phyloP scores from a whole-genome alignment of 1,140 invertebrate genomes.

The Rhynchophorus ferrugineus region DNA sequence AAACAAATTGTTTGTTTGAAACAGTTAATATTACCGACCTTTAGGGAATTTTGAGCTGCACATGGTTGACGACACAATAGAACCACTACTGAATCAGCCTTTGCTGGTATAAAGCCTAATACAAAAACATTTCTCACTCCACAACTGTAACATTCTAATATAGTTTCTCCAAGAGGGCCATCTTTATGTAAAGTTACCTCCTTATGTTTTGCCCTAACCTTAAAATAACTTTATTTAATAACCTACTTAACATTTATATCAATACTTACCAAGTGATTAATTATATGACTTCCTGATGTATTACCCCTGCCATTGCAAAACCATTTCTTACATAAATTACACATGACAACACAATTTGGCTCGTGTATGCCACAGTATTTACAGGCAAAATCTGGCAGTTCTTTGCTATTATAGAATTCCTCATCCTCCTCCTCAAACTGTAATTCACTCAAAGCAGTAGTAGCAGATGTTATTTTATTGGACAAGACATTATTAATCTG shows the following conservation, averaged over 20 bases:
- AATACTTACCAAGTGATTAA: constrained; percentile 80
- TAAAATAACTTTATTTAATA: constrained; percentile 9
- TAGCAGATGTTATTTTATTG: constrained; percentile 62
- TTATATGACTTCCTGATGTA: constrained; percentile 96
- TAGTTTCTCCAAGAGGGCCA: constrained; percentile 94
- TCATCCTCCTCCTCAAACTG: constrained; percentile 91
- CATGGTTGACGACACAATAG: constrained; percentile 95
- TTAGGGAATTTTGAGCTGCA: constrained; percentile 81
- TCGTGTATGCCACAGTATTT: constrained; percentile 99
- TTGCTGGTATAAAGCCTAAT: constrained; percentile 97
- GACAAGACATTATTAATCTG: constrained; percentile 66
- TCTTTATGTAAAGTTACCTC: constrained; percentile 97
- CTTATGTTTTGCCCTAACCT: constrained; percentile 91
- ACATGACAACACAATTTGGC: constrained; percentile 94
- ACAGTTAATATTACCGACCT: constrained; percentile 24
- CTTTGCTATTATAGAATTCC: constrained; percentile 79
- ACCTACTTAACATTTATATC: not conserved
- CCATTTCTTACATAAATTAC: constrained; percentile 98
- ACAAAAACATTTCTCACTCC: constrained; percentile 97
- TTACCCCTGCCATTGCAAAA: constrained; percentile 99
- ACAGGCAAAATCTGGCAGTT: constrained; percentile 89
- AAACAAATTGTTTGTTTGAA: constrained; percentile 1
- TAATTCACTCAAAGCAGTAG: constrained; percentile 69
- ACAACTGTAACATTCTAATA: constrained; percentile 98
- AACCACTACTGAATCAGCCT: constrained; percentile 98